These are phyloP conservation scores for Autographa gamma DNA, from an alignment of 2,888 invertebrate genomes.

Conservation along the genomic window DNA sequence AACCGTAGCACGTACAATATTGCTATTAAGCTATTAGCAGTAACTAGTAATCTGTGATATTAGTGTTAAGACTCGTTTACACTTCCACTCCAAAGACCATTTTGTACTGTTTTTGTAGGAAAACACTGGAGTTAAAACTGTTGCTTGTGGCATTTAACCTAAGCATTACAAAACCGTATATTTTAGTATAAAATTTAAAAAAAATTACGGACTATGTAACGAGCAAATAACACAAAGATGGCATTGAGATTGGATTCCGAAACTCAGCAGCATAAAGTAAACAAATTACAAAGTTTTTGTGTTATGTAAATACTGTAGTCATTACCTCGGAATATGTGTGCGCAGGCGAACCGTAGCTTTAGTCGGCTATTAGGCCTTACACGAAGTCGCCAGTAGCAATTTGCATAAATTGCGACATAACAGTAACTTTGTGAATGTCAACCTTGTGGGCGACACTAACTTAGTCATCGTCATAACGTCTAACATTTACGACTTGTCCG, in stretches of 20 bases:
- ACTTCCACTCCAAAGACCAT: not conserved
- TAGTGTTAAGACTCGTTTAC: slow-evolving; percentile 3
- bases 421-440: slow-evolving; percentile 11
- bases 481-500: not conserved
- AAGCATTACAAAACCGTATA: too few relatives aligned
- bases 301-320: not conserved
- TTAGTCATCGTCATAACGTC: not conserved
- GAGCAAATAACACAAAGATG: not conserved
- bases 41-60: slow-evolving; percentile 15
- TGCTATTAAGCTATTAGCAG: slow-evolving; percentile 20
- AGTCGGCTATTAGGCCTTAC: slow-evolving; percentile 9
- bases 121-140: not conserved
- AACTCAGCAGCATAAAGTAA: not conserved
- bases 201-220: too few relatives aligned
- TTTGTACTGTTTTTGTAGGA: not conserved
- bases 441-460: slow-evolving; percentile 6
- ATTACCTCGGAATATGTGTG: not conserved
- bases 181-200: too few relatives aligned
- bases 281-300: not conserved
- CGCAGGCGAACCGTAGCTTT: slow-evolving; percentile 2
- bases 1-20: slow-evolving; percentile 31
- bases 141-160: not conserved
- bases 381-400: slow-evolving; percentile 12
- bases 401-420: slow-evolving; percentile 13
- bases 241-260: not conserved